Conservation (phyloP, 2,888 invertebrate genomes). For the Clostera curtula region DNA sequence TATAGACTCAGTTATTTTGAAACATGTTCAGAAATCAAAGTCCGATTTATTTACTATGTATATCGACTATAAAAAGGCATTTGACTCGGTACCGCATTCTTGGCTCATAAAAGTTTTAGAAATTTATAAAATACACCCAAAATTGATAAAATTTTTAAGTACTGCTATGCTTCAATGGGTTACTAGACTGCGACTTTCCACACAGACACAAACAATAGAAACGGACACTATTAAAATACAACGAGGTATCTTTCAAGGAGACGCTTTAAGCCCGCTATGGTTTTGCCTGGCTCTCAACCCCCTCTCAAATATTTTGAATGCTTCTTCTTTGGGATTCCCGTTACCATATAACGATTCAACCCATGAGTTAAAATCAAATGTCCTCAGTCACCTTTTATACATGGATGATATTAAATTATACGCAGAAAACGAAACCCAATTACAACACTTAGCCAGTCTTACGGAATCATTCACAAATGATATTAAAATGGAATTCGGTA, state of each 20-base stretch:
- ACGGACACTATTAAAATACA: constrained; percentile 6
- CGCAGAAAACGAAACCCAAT: constrained; percentile 1
- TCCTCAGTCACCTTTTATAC: constrained; percentile 3
- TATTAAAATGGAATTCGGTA: constrained; percentile 3
- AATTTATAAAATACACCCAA: constrained; percentile 9
- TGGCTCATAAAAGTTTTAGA: constrained; percentile 8
- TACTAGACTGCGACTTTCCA: constrained; percentile 3
- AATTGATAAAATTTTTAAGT: constrained; percentile 5
- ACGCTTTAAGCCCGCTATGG: constrained; percentile 11
- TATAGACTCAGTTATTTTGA: constrained; percentile 7
- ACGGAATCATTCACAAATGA: constrained; percentile 2
- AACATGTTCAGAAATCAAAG: constrained; percentile 2
- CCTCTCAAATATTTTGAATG: constrained; percentile 5
- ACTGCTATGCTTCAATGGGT: constrained; percentile 5
- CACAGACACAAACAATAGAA: not conserved
- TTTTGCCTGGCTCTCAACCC: constrained; percentile 11
- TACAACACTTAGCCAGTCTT: constrained; percentile 2
- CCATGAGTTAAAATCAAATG: not conserved
- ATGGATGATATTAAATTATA: constrained; percentile 7
- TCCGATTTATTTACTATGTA: constrained; percentile 5
- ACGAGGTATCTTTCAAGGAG: constrained; percentile 10
- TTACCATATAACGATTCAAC: not conserved
- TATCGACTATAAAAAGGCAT: constrained; percentile 7
- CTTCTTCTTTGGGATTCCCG: constrained; percentile 1
- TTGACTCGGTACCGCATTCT: too few species aligned